These are phyloP conservation scores for Scrobipalpa atriplicella DNA, from an alignment of 2,888 invertebrate genomes.

Conservation along the genomic window DNA sequence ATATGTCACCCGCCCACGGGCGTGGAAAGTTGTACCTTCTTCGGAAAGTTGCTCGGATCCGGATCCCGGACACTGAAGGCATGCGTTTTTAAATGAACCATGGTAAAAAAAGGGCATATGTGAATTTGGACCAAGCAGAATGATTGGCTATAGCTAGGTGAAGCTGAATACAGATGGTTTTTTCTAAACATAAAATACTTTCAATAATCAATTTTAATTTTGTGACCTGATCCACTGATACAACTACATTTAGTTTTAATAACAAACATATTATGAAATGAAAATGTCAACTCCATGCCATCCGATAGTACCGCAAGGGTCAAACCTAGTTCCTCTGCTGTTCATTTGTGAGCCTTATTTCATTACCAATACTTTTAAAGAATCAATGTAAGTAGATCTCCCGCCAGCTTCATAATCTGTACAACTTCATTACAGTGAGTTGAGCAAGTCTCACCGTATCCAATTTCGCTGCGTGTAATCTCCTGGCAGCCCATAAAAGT, in stretches of 20 bases:
- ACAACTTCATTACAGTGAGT: slow-evolving; percentile 38
- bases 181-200: too few relatives aligned
- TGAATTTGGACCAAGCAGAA: background rate
- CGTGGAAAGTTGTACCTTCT: slow-evolving; percentile 28
- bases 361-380: background rate
- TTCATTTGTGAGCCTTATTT: too few relatives aligned
- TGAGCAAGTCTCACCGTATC: slow-evolving; percentile 37
- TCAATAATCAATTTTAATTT: too few relatives aligned
- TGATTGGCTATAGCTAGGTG: background rate
- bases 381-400: slow-evolving; percentile 7
- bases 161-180: too few relatives aligned
- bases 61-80: background rate
- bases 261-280: too few relatives aligned
- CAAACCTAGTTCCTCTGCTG: background rate
- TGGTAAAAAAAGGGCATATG: background rate
- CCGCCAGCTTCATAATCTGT: slow-evolving; percentile 30
- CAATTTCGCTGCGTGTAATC: slow-evolving; percentile 50
- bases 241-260: too few relatives aligned
- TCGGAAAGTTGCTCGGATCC: slow-evolving; percentile 26
- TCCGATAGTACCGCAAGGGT: background rate
- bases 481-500: slow-evolving; percentile 54
- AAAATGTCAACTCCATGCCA: too few relatives aligned
- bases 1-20: slow-evolving; percentile 24
- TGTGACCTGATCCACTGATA: too few relatives aligned
- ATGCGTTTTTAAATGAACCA: background rate